Evolutionary conservation across 2,888 invertebrate species (phyloP).

Genomic region (Poecilobothrus nobilitatus): DNA sequence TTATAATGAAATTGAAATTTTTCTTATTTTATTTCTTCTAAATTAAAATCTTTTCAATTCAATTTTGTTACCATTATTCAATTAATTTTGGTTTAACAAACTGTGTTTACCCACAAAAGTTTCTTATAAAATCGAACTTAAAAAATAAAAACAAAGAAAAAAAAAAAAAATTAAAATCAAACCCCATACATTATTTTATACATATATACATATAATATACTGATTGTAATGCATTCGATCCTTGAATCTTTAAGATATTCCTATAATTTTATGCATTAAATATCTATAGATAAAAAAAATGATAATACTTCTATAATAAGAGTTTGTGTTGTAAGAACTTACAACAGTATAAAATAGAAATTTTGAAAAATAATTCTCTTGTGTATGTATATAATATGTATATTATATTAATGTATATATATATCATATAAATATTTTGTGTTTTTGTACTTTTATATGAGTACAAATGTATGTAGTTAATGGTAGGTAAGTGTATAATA

Average conservation of each 20-base stretch:
- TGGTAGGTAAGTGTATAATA: neutral
- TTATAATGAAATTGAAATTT: no score
- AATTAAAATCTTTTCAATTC: neutral
- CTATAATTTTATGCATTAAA: no score
- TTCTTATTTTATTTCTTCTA: neutral
- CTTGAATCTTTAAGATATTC: no score
- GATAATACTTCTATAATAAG: no score
- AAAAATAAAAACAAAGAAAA: no score
- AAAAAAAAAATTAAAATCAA: neutral
- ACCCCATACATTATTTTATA: neutral
- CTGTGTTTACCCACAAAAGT: conserved; percentile 2
- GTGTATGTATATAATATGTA: neutral
- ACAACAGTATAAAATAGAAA: neutral
- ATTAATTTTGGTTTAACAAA: conserved; percentile 4
- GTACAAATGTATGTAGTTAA: neutral
- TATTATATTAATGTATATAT: neutral
- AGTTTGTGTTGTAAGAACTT: no score
- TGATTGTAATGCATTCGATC: no score
- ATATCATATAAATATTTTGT: no score
- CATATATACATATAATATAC: no score
- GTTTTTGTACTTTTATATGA: no score
- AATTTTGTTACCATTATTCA: neutral
- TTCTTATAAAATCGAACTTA: neutral
- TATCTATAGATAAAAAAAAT: no score
- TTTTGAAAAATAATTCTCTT: neutral